Evolutionary conservation across 2,888 invertebrate species (phyloP).

Genomic region (Dromius quadrimaculatus): DNA sequence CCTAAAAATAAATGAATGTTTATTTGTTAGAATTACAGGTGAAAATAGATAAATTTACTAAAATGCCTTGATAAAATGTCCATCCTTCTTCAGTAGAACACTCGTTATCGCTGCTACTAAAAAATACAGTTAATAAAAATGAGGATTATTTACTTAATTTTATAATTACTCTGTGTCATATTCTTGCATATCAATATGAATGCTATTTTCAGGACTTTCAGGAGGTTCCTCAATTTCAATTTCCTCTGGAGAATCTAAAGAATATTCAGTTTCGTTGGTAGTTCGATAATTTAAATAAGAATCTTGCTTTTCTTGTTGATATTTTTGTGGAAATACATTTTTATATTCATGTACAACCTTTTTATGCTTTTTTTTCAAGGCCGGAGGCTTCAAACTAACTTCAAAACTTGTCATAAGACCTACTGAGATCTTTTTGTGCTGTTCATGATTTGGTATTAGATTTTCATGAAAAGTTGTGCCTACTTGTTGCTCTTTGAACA

Average conservation of each 20-base stretch:
- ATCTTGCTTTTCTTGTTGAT: slow-evolving; percentile 46
- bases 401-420: slow-evolving; percentile 82
- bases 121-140: slow-evolving; percentile 60
- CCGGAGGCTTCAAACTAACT: slow-evolving; percentile 60
- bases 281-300: slow-evolving; percentile 49
- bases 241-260: slow-evolving; percentile 61
- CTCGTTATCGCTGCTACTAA: slow-evolving; percentile 69
- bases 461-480: slow-evolving; percentile 49
- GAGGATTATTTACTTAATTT: slow-evolving; percentile 19
- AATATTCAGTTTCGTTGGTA: slow-evolving; percentile 58
- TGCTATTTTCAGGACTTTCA: slow-evolving; percentile 68
- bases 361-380: slow-evolving; percentile 7
- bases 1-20: slow-evolving; percentile 59
- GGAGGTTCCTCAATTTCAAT: slow-evolving; percentile 62
- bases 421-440: slow-evolving; percentile 73
- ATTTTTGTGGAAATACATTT: slow-evolving; percentile 37
- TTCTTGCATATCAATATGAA: slow-evolving; percentile 70
- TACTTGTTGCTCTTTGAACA: slow-evolving; percentile 47
- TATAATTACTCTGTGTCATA: slow-evolving; percentile 62
- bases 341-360: slow-evolving; percentile 9
- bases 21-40: slow-evolving; percentile 53
- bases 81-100: slow-evolving; percentile 72
- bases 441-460: slow-evolving; percentile 58
- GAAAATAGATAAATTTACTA: slow-evolving; percentile 66
- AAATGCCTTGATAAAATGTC: slow-evolving; percentile 80